Evolutionary conservation across 2,888 invertebrate genomes (phyloP), one percentile per base, ranked within the genome.

Genomic region (Lithosia quadra): DNA sequence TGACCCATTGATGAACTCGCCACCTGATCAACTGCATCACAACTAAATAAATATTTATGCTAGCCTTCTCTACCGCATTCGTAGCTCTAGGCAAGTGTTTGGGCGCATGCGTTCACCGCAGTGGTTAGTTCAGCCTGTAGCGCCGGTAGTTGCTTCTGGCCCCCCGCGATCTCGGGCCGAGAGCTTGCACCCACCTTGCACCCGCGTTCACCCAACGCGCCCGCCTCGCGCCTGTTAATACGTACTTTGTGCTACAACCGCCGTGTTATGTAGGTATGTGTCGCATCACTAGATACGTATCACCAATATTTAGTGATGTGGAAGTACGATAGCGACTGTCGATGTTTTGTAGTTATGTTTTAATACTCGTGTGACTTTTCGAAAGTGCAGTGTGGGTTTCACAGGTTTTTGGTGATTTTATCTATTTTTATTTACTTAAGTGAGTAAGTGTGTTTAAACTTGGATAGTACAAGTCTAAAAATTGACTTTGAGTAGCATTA

Each of bases 21-120:
- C 9, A n/a, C n/a, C n/a, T 18, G 49, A 49, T 49, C 49, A 49
- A 49, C n/a, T 49, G 49, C 49, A 49, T 49, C 49, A 49, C n/a
- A 49, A n/a, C 8, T 49, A n/a, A n/a, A 49, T 58, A 36, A 56
- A 18, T 39, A 39, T 34, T 59, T 33, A 28, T 0, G 8, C 24
- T 22, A 2, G 18, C 5, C 59, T 49, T 10, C 21, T 65, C 49
- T 34, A 58, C 59, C 28, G 11, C 11, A 67, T 67, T 71, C 22
- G 13, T 62, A 43, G n/a, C 5, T 77, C 74, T 74, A 21, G 15
- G 71, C 9, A 3, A 0, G 7, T 67, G 15, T 24, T 57, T 55
- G 62, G 3, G 83, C 91, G 90, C 91, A 88, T 86, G 91, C 91
- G 90, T 80, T 71, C 70, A 75, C 82, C 84, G 79, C 80, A 81